Base-by-base conservation (phyloP, 1,140 invertebrate genomes). In the Belonocnema kinseyi region DNA sequence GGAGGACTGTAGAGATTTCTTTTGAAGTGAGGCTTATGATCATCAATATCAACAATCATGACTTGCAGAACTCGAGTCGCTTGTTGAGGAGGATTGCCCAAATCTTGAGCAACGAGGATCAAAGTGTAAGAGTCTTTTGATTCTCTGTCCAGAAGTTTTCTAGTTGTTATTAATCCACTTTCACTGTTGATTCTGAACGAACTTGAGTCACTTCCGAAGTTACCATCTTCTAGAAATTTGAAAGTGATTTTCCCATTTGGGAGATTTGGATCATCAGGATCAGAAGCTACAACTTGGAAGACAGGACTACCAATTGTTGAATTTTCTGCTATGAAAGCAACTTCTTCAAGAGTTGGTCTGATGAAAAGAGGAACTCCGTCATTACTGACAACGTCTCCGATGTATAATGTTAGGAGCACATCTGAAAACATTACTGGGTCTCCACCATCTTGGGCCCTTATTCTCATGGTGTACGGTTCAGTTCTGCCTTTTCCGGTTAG, bases 331-430 rank as follows among this genome's bases (percentile, higher is more conserved):
- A 96, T 91, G 81, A 93, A 93, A 1, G 95, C 94, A 7, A 93
- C 88, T 87, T 97, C 95, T n/a, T 95, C 94, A 0, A 93, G 87
- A 6, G 93, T 93, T 0, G 96, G 96, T 58, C 93, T 91, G 10
- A 96, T 93, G 80, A 97, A 96, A 10, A 93, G 91, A 0, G 96
- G 96, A 10, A 97, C 94, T 0, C 96, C 96, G 87, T 97, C 96
- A 85, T 97, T 97, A 75, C 94, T 94, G 54, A 96, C 95, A 0
- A 97, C 95, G 85, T 97, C 96, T 0, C 96, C 95, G 33, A 97
- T 95, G 79, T 94, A 95, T 1, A 97, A 85, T 1, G 92, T 91
- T 0, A 97, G 85, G 21, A 92, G 92, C 0, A 94, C 93, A 66
- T 96, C 95, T 0, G 93, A 92, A 72, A 91, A 93, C 2, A 96